A percentile compares a stretch with the other conserved stretches of the same genome.
Conservation (phyloP, 2,888 invertebrate genomes). For the Callosobruchus maculatus region DNA sequence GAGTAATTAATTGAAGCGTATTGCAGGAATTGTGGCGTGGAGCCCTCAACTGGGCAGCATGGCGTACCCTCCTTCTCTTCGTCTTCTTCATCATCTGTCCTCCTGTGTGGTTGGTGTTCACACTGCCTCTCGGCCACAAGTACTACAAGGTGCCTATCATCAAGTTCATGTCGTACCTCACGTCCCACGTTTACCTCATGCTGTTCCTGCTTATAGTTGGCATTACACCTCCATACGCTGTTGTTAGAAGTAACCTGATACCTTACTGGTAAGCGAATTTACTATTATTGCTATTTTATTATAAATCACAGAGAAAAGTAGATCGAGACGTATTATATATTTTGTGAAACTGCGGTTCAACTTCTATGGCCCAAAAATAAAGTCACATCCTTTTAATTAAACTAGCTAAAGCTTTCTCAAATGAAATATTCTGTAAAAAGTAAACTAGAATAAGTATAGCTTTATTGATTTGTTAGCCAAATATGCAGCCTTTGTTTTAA, state of each 20-base stretch:
- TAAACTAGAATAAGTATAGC: too few species aligned
- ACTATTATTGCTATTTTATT: too few species aligned
- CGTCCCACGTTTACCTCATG: conserved; percentile 97
- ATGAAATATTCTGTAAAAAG: too few species aligned
- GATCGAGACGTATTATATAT: too few species aligned
- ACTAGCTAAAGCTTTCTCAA: too few species aligned
- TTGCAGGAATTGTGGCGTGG: conserved; percentile 96
- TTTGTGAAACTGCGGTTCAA: too few species aligned
- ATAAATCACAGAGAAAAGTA: too few species aligned
- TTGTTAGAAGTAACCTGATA: conserved; percentile 71
- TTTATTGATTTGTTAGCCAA: too few species aligned
- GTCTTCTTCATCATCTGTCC: conserved; percentile 91
- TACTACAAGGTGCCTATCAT: conserved; percentile 98
- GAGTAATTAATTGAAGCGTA: too few species aligned
- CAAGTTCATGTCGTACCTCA: conserved; percentile 99
- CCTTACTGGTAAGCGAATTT: conserved; percentile 67
- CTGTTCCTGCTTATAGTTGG: conserved; percentile 85
- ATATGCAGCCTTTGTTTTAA: too few species aligned
- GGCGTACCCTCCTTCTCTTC: conserved; percentile 91
- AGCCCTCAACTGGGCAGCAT: conserved; percentile 92
- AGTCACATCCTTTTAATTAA: too few species aligned
- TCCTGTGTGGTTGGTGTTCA: conserved; percentile 93
- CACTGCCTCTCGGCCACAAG: conserved; percentile 90
- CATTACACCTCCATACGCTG: conserved; percentile 82
- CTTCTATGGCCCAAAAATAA: too few species aligned